Evolutionary conservation across 2,113 vertebrate genomes (phyloP).

Genomic region (Gopherus evgoodei): DNA sequence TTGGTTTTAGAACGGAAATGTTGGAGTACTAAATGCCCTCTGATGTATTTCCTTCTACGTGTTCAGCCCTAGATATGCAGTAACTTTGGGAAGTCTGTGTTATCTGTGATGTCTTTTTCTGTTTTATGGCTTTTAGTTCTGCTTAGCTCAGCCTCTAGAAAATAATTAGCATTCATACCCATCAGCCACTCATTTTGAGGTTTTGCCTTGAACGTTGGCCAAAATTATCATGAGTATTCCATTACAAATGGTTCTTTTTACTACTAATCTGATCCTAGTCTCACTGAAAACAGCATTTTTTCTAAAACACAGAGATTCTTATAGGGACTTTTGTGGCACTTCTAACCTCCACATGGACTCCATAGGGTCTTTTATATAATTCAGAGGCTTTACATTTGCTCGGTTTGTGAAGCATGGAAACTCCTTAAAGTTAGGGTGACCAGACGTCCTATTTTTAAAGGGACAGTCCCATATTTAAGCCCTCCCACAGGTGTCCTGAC

Average conservation of each 20-base stretch:
- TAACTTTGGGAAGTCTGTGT: neutral
- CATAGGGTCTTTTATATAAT: neutral
- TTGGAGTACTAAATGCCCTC: neutral
- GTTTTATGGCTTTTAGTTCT: neutral
- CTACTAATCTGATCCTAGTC: neutral
- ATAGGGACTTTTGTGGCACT: rapidly evolving
- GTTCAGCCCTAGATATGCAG: neutral
- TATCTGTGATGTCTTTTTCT: neutral
- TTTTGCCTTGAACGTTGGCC: neutral
- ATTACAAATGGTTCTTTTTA: neutral
- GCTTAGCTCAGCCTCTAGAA: neutral
- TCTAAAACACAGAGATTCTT: neutral
- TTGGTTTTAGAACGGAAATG: slow-evolving; percentile 1
- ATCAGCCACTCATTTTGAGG: neutral
- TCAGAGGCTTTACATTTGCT: neutral
- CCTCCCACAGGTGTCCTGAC: no score
- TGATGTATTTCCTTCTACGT: neutral
- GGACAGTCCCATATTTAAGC: no score
- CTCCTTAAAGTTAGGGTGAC: neutral
- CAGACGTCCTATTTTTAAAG: no score
- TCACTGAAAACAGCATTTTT: neutral
- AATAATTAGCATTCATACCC: neutral
- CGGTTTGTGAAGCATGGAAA: neutral
- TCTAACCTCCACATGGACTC: neutral
- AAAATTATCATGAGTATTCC: neutral